Percentiles rank a stretch among this genome's conserved stretches.
Evolutionary conservation across 2,797 vertebrate species (phyloP).

Genomic region (Macrochelys suwanniensis): DNA sequence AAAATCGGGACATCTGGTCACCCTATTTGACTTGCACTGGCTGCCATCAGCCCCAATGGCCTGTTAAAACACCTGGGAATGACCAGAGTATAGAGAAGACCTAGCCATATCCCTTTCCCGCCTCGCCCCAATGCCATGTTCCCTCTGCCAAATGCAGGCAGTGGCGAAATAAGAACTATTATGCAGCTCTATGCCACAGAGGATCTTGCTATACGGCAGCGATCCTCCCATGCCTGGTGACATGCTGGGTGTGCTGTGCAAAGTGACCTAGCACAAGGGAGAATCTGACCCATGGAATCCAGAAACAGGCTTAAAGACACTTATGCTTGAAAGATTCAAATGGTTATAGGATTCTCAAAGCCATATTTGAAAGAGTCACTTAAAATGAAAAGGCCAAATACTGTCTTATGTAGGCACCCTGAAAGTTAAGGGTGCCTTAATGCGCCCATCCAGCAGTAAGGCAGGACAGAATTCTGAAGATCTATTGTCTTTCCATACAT

Average conservation of each 20-base stretch:
- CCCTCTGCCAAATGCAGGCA: not conserved
- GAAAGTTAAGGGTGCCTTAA: not conserved
- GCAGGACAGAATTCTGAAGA: not conserved
- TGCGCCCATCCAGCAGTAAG: not conserved
- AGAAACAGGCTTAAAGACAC: not conserved
- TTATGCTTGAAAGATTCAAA: not conserved
- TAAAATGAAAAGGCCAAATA: not conserved
- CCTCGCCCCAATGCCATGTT: not conserved
- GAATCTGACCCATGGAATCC: not conserved
- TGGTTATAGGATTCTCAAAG: not conserved
- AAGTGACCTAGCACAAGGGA: not conserved
- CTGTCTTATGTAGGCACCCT: not conserved
- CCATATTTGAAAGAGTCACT: not conserved
- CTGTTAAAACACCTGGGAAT: not conserved
- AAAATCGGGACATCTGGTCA: too few relatives aligned
- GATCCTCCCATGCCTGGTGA: not conserved
- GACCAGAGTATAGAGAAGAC: not conserved
- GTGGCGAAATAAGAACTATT: not conserved
- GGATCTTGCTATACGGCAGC: not conserved
- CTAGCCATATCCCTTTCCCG: not conserved
- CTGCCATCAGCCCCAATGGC: not conserved
- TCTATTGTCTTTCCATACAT: not conserved
- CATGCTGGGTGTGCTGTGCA: not conserved
- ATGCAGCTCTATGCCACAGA: not conserved
- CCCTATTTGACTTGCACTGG: not conserved